Percentiles rank a stretch among this genome's conserved stretches.
Conservation (phyloP, 1,140 invertebrate species). For the Cyclargus thomasi region DNA sequence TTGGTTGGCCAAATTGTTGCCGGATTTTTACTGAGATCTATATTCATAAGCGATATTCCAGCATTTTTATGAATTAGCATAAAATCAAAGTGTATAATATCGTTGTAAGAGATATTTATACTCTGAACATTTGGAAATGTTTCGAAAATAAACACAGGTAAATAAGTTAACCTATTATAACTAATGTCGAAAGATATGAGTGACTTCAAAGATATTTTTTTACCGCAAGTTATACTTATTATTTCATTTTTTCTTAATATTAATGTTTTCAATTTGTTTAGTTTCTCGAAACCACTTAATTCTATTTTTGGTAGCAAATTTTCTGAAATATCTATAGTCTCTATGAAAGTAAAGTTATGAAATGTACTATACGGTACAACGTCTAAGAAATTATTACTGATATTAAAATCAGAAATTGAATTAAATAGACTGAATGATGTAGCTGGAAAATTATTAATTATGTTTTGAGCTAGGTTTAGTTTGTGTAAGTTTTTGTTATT, state of each 20-base stretch:
- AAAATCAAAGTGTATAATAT: slow-evolving; percentile 59
- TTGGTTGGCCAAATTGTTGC: slow-evolving; percentile 45
- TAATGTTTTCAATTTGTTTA: slow-evolving; percentile 57
- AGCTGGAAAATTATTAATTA: slow-evolving; percentile 52
- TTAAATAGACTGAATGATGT: slow-evolving; percentile 50
- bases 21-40: slow-evolving; percentile 64
- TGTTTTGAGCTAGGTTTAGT: slow-evolving; percentile 65
- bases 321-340: slow-evolving; percentile 60
- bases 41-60: slow-evolving; percentile 50
- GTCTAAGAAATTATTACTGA: slow-evolving; percentile 66
- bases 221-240: slow-evolving; percentile 48
- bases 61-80: slow-evolving; percentile 45
- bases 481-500: slow-evolving; percentile 58
- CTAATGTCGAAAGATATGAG: slow-evolving; percentile 60
- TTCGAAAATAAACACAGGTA: slow-evolving; percentile 54
- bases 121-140: slow-evolving; percentile 63
- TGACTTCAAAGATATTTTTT: slow-evolving; percentile 50
- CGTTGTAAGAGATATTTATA: slow-evolving; percentile 62
- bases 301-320: slow-evolving; percentile 63
- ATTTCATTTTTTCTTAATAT: slow-evolving; percentile 67
- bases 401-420: slow-evolving; percentile 58
- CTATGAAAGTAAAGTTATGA: slow-evolving; percentile 55
- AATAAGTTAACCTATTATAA: slow-evolving; percentile 52
- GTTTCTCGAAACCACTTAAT: slow-evolving; percentile 55
- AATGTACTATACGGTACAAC: slow-evolving; percentile 60